phyloP scores from a whole-genome alignment of 2,888 invertebrate species.

The Netelia inedita region DNA sequence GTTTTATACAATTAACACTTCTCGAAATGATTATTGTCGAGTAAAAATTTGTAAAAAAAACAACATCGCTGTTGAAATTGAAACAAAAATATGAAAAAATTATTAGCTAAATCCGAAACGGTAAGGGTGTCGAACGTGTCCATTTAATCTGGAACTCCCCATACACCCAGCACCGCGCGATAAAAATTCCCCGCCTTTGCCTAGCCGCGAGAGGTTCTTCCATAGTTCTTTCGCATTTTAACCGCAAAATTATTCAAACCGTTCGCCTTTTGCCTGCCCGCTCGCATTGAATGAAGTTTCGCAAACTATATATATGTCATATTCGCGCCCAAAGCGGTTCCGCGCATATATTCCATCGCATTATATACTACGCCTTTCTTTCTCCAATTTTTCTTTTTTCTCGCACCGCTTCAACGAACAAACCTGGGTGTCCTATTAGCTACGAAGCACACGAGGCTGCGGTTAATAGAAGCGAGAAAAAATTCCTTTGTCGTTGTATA shows the following conservation, averaged over 20 bases:
- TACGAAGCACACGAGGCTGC: slow-evolving; percentile 33
- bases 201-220: neutral
- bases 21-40: too few relatives aligned
- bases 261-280: slow-evolving; percentile 16
- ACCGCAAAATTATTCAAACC: slow-evolving; percentile 58
- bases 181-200: slow-evolving; percentile 9
- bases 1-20: too few relatives aligned
- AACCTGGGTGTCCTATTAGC: slow-evolving; percentile 40
- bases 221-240: slow-evolving; percentile 46
- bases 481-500: slow-evolving; percentile 58
- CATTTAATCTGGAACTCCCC: too few relatives aligned
- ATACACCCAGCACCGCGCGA: neutral
- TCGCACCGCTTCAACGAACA: slow-evolving; percentile 43
- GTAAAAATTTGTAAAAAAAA: too few relatives aligned
- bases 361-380: slow-evolving; percentile 26
- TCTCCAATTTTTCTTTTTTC: slow-evolving; percentile 35
- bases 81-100: too few relatives aligned
- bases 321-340: slow-evolving; percentile 15
- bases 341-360: slow-evolving; percentile 44
- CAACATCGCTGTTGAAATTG: too few relatives aligned
- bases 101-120: too few relatives aligned
- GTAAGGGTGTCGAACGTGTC: too few relatives aligned
- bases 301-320: slow-evolving; percentile 24
- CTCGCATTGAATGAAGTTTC: slow-evolving; percentile 44
- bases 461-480: slow-evolving; percentile 47